A percentile compares a stretch with the other conserved stretches of the same genome.
Evolutionary conservation across 2,113 vertebrate species (phyloP).

Genomic region (Tautogolabrus adspersus): DNA sequence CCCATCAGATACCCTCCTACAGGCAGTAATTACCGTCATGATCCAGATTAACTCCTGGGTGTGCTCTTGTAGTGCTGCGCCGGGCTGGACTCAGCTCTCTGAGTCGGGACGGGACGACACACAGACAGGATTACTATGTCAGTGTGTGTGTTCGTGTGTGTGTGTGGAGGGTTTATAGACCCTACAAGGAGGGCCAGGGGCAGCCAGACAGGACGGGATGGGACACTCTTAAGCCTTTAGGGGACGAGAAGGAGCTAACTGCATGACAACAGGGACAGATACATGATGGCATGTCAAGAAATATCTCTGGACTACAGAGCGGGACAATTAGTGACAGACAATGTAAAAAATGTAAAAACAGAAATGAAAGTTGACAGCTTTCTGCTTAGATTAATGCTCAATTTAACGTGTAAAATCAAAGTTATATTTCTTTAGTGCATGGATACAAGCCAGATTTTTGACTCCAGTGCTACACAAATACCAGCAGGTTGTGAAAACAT

Average conservation of each 20-base stretch:
- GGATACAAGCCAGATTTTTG: not conserved
- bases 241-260: constrained; percentile 10
- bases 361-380: too few species aligned
- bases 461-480: not conserved
- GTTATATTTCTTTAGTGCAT: not conserved
- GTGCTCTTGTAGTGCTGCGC: constrained; percentile 57
- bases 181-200: constrained; percentile 35
- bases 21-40: constrained; percentile 73
- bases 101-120: constrained; percentile 34
- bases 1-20: constrained; percentile 20
- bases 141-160: not conserved
- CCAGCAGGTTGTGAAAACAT: not conserved
- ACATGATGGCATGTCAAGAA: too few species aligned
- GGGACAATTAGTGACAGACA: too few species aligned
- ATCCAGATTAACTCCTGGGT: constrained; percentile 80
- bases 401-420: not conserved
- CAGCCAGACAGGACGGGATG: constrained; percentile 16
- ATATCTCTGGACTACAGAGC: too few species aligned
- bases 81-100: constrained; percentile 15
- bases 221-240: constrained; percentile 25
- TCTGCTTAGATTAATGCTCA: too few species aligned
- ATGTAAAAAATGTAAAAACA: too few species aligned
- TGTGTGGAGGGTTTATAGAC: constrained; percentile 13
- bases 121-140: constrained; percentile 66
- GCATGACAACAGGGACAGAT: not conserved